Percentiles rank a stretch among this genome's conserved stretches.
Conservation (phyloP, 2,113 vertebrate genomes). For the Larimichthys polyactis region DNA sequence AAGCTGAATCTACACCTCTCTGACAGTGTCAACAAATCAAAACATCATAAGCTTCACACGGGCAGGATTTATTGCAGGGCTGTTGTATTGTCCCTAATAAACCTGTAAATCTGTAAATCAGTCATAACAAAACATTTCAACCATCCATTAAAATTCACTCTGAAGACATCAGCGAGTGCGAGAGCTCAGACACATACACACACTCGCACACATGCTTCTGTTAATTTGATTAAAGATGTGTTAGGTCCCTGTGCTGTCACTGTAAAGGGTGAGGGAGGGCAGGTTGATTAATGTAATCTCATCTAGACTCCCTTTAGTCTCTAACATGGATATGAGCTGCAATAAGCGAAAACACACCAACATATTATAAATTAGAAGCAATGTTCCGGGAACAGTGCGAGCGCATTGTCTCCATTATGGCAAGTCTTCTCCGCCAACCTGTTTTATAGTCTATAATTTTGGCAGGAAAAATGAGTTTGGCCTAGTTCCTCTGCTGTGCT, state of each 20-base stretch:
- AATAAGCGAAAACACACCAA: constrained; percentile 9
- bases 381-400: neutral
- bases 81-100: neutral
- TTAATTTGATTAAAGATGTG: constrained; percentile 33
- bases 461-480: neutral
- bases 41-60: neutral
- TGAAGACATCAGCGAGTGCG: neutral
- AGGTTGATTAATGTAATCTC: constrained; percentile 23
- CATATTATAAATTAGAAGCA: constrained; percentile 14
- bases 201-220: neutral
- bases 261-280: neutral
- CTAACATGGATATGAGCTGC: constrained; percentile 27
- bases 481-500: neutral
- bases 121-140: neutral
- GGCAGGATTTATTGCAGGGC: constrained; percentile 4
- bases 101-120: neutral
- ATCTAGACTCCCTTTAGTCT: constrained; percentile 3
- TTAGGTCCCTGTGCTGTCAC: constrained; percentile 19
- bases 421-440: neutral
- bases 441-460: neutral
- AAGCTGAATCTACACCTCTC: neutral
- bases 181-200: neutral
- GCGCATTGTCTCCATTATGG: neutral
- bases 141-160: neutral
- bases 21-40: neutral